phyloP scores from a whole-genome alignment of 2,888 invertebrate species.

The Prosopocoilus inquinatus region DNA sequence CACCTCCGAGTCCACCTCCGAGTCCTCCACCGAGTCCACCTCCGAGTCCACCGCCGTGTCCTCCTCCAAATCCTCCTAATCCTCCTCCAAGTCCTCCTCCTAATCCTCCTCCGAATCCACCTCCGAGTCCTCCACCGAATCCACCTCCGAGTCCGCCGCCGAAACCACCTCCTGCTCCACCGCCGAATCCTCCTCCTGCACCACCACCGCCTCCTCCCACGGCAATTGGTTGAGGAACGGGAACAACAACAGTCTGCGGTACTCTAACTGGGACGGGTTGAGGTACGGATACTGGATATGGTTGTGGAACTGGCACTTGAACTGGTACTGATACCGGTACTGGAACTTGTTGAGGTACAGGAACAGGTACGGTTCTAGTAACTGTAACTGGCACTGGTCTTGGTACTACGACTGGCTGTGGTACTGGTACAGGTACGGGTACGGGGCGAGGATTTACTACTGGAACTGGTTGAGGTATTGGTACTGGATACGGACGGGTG shows the following conservation, averaged over 20 bases:
- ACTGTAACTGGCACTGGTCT: constrained; percentile 46
- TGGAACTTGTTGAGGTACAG: constrained; percentile 46
- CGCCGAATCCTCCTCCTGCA: constrained; percentile 18
- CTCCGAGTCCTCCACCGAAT: constrained; percentile 23
- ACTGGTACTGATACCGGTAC: constrained; percentile 46
- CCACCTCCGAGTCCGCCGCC: constrained; percentile 28
- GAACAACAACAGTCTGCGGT: constrained; percentile 56
- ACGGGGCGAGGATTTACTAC: constrained; percentile 54
- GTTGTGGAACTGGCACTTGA: constrained; percentile 53
- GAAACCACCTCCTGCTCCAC: constrained; percentile 12
- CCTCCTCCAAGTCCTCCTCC: constrained; percentile 23
- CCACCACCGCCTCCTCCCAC: constrained; percentile 36
- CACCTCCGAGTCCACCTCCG: constrained; percentile 5
- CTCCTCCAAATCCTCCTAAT: constrained; percentile 24
- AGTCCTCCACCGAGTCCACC: constrained; percentile 5
- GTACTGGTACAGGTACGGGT: constrained; percentile 55
- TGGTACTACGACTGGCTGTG: constrained; percentile 53
- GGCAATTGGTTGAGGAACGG: constrained; percentile 34
- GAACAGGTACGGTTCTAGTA: constrained; percentile 44
- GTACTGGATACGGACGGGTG: constrained; percentile 54
- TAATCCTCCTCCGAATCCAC: constrained; percentile 26
- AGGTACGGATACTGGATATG: constrained; percentile 56
- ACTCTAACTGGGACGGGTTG: constrained; percentile 51
- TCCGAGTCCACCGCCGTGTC: constrained; percentile 17
- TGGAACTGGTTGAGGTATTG: constrained; percentile 56